Evolutionary conservation across 2,113 vertebrate species (phyloP).

Genomic region (Hemichromis elongatus): DNA sequence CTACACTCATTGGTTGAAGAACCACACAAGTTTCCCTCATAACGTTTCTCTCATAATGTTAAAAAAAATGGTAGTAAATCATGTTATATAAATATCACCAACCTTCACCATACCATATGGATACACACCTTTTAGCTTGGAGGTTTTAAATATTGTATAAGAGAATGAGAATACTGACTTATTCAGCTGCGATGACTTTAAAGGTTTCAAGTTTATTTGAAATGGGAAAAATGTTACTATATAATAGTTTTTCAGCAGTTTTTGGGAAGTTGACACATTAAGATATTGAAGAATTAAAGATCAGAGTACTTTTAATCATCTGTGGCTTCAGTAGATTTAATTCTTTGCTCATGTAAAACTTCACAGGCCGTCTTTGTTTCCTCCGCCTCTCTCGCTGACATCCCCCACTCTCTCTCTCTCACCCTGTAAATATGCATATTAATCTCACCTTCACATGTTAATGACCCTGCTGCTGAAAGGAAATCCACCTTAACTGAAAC

Average conservation of each 20-base stretch:
- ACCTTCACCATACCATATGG: neutral
- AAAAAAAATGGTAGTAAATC: no score
- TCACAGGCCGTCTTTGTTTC: neutral
- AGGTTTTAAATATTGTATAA: neutral
- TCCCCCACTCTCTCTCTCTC: neutral
- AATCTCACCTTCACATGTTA: slow-evolving; percentile 17
- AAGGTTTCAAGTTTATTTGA: neutral
- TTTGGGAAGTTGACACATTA: neutral
- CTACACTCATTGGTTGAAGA: no score
- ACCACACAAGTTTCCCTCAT: neutral
- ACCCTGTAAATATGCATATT: slow-evolving; percentile 1
- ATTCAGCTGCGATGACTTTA: neutral
- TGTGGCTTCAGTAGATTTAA: neutral
- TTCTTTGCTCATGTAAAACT: neutral
- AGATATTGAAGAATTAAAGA: neutral
- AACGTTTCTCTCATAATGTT: no score
- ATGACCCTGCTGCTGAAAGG: neutral
- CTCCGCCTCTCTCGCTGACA: neutral
- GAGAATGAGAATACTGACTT: neutral
- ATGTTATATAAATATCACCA: neutral
- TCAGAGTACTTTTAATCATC: neutral
- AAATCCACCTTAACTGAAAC: neutral
- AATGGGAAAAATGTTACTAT: neutral
- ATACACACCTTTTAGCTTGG: neutral
- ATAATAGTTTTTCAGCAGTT: neutral